Evolutionary conservation across 2,888 invertebrate genomes (phyloP).

Genomic region (Caenorhabditis sinica): DNA sequence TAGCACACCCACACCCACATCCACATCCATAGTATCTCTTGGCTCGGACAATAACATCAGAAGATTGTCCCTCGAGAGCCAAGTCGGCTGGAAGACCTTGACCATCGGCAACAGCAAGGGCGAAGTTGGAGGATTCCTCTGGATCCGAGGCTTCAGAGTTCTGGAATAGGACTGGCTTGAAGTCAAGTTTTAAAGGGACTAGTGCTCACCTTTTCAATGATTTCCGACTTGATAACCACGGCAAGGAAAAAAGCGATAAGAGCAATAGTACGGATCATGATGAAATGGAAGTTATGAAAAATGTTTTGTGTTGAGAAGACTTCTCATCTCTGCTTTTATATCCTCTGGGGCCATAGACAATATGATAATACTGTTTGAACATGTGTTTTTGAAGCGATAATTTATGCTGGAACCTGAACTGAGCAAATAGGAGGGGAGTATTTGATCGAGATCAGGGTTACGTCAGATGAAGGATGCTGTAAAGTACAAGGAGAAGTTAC

Average conservation of each 20-base stretch:
- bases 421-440: background rate
- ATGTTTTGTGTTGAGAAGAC: background rate
- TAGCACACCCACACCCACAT: constrained; percentile 51
- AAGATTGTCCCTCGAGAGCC: constrained; percentile 38
- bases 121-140: background rate
- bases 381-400: constrained; percentile 29
- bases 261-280: constrained; percentile 6
- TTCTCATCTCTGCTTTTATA: constrained; percentile 6
- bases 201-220: background rate
- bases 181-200: no score
- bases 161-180: background rate
- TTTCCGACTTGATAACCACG: background rate
- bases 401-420: background rate
- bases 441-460: background rate
- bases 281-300: background rate
- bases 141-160: background rate
- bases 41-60: constrained; percentile 38
- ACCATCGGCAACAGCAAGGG: constrained; percentile 1
- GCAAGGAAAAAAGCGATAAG: background rate
- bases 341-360: background rate
- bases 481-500: no score
- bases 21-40: constrained; percentile 53
- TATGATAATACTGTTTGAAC: constrained; percentile 43
- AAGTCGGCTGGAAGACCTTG: background rate
- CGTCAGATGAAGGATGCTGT: no score